Evolutionary conservation across 2,888 invertebrate genomes (phyloP).

Genomic region (Acanthosepion pharaonis): DNA sequence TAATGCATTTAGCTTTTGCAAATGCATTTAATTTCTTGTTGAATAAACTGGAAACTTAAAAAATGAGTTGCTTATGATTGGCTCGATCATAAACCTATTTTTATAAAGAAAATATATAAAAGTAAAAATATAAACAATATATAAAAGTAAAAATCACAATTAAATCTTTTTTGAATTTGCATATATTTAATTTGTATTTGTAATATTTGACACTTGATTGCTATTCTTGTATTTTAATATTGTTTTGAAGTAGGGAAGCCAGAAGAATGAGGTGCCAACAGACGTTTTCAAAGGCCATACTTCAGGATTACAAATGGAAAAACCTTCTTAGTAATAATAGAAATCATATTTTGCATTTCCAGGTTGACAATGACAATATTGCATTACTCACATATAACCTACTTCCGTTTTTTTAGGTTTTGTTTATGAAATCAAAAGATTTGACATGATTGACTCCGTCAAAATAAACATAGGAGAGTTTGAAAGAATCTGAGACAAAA

Average conservation of each 20-base stretch:
- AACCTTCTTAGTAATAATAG: background rate
- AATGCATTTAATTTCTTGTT: no score
- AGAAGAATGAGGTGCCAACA: background rate
- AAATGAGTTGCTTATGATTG: no score
- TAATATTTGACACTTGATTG: background rate
- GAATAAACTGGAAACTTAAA: no score
- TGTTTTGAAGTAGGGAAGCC: background rate
- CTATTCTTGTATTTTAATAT: no score
- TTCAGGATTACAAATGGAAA: background rate
- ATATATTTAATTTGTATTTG: background rate
- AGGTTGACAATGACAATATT: background rate
- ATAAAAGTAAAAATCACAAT: background rate
- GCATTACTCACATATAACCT: background rate
- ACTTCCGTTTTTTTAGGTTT: background rate
- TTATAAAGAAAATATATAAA: no score
- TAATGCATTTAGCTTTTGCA: no score
- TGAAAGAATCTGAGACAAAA: background rate
- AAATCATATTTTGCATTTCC: background rate
- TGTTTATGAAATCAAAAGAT: background rate
- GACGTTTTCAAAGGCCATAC: background rate
- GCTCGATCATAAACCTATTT: no score
- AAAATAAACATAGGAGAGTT: background rate
- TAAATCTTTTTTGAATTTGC: background rate
- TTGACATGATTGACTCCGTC: background rate
- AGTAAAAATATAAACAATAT: background rate